These are phyloP conservation scores for Drosophila ananassae DNA, from an alignment of 1,140 invertebrate genomes.

Conservation along the genomic window DNA sequence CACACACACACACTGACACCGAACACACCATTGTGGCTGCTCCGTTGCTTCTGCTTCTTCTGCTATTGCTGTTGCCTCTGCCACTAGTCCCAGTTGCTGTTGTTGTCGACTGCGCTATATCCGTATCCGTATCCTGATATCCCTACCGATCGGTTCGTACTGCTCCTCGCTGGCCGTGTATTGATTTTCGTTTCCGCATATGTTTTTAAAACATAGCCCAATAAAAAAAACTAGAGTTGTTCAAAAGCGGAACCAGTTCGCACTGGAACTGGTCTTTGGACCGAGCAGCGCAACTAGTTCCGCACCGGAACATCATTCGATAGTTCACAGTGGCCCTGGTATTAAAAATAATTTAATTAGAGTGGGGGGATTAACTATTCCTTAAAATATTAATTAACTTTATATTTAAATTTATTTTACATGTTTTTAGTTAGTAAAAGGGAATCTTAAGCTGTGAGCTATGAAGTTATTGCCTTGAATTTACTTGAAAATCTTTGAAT, in stretches of 20 bases:
- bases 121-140: slow-evolving; percentile 6
- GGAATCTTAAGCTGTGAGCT: no score
- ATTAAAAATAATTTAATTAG: not conserved
- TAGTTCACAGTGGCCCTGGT: not conserved
- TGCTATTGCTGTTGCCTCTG: not conserved
- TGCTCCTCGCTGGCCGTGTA: slow-evolving; percentile 10
- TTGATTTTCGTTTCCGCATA: slow-evolving; percentile 49
- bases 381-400: not conserved
- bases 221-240: slow-evolving; percentile 58
- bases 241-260: slow-evolving; percentile 31
- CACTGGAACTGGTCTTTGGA: slow-evolving; percentile 36
- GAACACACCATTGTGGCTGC: slow-evolving; percentile 31
- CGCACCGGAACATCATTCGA: not conserved
- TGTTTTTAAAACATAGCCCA: slow-evolving; percentile 66
- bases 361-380: not conserved
- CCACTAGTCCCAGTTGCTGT: not conserved
- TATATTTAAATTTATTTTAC: not conserved
- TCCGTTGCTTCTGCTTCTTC: not conserved
- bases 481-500: no score
- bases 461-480: no score
- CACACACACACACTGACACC: slow-evolving; percentile 26
- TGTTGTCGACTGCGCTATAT: slow-evolving; percentile 8
- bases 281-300: slow-evolving; percentile 14
- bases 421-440: not conserved
- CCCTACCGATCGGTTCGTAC: slow-evolving; percentile 13